A percentile compares a stretch with the other conserved stretches of the same genome.
phyloP scores from a whole-genome alignment of 1,140 invertebrate species.

The Zaprionus inermis region DNA sequence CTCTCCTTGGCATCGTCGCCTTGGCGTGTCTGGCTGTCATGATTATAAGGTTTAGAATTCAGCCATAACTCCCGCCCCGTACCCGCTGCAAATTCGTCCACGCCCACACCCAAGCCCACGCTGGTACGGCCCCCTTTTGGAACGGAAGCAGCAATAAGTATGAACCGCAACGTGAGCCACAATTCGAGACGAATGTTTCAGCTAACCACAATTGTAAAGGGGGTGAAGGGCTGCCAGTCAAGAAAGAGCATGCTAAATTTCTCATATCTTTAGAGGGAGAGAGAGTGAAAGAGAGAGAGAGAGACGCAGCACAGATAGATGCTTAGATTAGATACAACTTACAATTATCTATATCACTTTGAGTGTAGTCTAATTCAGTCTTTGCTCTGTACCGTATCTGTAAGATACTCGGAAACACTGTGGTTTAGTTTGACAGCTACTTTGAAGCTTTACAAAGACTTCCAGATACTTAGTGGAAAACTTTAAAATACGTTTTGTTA shows the following conservation, averaged over 20 bases:
- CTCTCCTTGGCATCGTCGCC: conserved; percentile 14
- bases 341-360: not conserved
- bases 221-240: not conserved
- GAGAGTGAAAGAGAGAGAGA: not conserved
- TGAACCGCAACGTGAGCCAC: conserved; percentile 13
- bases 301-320: not conserved
- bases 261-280: not conserved
- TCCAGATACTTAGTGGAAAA: not conserved
- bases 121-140: too few relatives aligned
- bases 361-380: not conserved
- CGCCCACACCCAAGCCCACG: not conserved
- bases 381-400: not conserved
- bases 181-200: conserved; percentile 11
- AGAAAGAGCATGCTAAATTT: not conserved
- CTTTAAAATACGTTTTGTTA: not conserved
- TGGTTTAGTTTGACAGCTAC: not conserved
- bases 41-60: conserved; percentile 47
- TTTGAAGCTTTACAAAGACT: conserved; percentile 1
- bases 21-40: conserved; percentile 51
- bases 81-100: not conserved
- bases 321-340: not conserved
- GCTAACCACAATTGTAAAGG: not conserved
- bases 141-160: not conserved
- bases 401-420: not conserved
- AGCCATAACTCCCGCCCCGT: not conserved